These are phyloP conservation scores for Branchinecta lindahli DNA, from an alignment of 1,140 invertebrate genomes.

Conservation along the genomic window DNA sequence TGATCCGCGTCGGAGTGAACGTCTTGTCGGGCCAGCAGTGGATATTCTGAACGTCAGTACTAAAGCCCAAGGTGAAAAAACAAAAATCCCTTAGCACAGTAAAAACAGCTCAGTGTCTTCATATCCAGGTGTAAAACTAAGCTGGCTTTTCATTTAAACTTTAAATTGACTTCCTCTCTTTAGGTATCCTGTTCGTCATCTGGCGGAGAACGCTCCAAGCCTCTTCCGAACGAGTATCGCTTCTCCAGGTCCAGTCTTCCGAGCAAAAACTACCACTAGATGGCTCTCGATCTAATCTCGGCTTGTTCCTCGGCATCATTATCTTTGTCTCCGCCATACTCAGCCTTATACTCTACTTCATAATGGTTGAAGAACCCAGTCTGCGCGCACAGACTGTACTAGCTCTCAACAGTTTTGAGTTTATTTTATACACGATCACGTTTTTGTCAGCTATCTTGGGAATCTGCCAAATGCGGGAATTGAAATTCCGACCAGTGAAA, in stretches of 20 bases:
- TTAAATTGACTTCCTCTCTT: too few species aligned
- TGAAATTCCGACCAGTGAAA: background rate
- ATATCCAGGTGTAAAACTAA: too few species aligned
- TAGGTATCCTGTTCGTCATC: background rate
- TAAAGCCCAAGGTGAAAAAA: too few species aligned
- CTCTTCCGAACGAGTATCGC: background rate
- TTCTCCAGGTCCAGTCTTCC: background rate
- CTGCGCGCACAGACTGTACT: background rate
- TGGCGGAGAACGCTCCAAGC: background rate
- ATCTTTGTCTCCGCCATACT: background rate
- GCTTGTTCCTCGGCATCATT: background rate
- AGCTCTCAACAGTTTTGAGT: background rate
- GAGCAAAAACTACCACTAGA: background rate
- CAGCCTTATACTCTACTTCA: background rate
- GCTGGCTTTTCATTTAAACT: too few species aligned
- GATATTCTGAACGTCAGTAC: too few species aligned
- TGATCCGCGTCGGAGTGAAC: too few species aligned
- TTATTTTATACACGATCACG: background rate
- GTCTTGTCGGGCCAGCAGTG: too few species aligned
- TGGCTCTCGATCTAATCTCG: background rate
- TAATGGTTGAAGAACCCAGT: background rate
- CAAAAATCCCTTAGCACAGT: too few species aligned
- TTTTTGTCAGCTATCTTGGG: background rate
- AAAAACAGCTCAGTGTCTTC: too few species aligned
- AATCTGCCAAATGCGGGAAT: background rate